Evolutionary conservation across 37 sponge, comb jelly and placozoan species (phyloP).

Genomic region (Chondrosia reniformis): DNA sequence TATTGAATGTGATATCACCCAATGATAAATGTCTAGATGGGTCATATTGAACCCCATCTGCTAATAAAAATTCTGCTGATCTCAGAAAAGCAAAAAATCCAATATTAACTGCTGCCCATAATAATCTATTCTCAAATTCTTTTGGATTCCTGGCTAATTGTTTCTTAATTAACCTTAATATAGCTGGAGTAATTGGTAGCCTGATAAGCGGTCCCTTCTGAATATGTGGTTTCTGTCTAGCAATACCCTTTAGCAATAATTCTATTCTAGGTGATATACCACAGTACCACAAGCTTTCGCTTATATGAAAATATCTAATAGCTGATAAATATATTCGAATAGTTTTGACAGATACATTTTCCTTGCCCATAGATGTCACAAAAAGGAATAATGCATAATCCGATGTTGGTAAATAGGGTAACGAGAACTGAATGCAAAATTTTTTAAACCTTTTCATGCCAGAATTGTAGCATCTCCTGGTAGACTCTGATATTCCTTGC

Average conservation of each 20-base stretch:
- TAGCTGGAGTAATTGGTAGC: background rate
- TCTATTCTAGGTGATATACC: no score
- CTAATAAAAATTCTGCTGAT: background rate
- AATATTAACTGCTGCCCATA: conserved; percentile 7
- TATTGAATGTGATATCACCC: background rate
- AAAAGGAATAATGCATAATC: no score
- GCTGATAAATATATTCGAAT: no score
- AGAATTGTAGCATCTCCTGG: no score
- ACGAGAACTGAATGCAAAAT: no score
- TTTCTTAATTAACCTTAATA: background rate
- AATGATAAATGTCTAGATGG: background rate
- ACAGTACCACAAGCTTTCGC: no score
- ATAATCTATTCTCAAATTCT: background rate
- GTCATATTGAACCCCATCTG: background rate
- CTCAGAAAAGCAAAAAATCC: conserved; percentile 4
- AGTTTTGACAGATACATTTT: no score
- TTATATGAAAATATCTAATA: no score
- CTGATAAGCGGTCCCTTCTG: background rate
- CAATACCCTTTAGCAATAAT: background rate
- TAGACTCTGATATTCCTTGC: no score
- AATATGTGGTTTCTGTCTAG: background rate
- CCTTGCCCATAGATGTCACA: no score
- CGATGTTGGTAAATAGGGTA: no score
- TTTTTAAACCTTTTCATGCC: no score
- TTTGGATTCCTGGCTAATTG: background rate